Evolutionary conservation across 2,888 invertebrate genomes (phyloP), one percentile per base, ranked within the genome.

Genomic region (Asteroscopus sphinx): DNA sequence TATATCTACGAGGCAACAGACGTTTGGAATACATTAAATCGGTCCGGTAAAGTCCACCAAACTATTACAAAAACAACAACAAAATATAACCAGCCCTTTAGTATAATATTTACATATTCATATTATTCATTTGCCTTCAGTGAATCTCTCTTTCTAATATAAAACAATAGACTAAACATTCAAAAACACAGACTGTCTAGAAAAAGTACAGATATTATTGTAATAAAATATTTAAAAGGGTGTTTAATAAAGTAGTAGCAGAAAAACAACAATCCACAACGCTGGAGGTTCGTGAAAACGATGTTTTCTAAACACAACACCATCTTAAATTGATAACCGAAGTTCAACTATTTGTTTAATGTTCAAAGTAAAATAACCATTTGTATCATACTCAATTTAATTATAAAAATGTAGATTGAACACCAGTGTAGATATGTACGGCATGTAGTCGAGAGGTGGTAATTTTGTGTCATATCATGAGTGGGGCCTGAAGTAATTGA

Each of bases 231-330:
- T 63, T 47, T 54, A 63, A 59, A 54, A 39, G 33, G n/a, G 40
- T 56, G 49, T 57, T 73, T 48, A 60, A 54, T 64, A 73, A 64
- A 48, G 57, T 28, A 59, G 52, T 15, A 56, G 53, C 28, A 26
- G 32, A 62, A 63, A 63, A 68, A 59, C 46, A 48, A 56, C 47
- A 44, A 40, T 44, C 33, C 15, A 11, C 37, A 25, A 16, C 35
- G 35, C 42, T 56, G 9, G 40, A 25, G 42, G 36, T 57, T 59
- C 41, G 37, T 68, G 32, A 21, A 51, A 49, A 61, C 57, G 11
- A 60, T 73, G 59, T 65, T 61, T 71, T 69, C 57, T 61, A 59
- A 68, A 59, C 64, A 64, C 42, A 37, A 9, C 35, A 17, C 36
- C 58, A 47, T 35, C 35, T 1, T 35, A 41, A 9, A 45, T 17